phyloP scores from a whole-genome alignment of 2,888 invertebrate species.

The Ommatoiulus sabulosus region DNA sequence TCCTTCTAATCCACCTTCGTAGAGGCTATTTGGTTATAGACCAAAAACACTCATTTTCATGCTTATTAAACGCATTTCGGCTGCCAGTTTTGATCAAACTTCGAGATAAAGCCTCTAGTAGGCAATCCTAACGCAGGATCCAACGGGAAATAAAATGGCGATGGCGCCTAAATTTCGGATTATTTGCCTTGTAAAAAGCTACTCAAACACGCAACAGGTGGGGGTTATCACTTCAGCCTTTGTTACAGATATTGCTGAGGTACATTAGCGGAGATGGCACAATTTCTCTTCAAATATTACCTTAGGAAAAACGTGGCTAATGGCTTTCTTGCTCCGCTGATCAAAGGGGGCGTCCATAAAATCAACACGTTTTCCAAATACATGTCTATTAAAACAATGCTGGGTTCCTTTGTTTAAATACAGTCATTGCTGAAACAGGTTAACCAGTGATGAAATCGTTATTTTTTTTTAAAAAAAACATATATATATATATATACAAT shows the following conservation, averaged over 20 bases:
- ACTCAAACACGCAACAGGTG: conserved; percentile 4
- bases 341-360: not conserved
- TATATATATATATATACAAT: too few species aligned
- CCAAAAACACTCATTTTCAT: not conserved
- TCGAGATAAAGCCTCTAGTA: not conserved
- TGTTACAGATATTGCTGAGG: not conserved
- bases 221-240: not conserved
- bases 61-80: not conserved
- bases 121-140: too few species aligned
- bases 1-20: not conserved
- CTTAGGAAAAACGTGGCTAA: not conserved
- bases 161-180: not conserved
- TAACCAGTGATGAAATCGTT: too few species aligned
- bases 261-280: not conserved
- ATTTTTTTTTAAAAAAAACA: too few species aligned
- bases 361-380: not conserved
- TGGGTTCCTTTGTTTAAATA: too few species aligned
- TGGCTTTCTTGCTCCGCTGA: not conserved
- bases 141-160: too few species aligned
- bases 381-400: too few species aligned
- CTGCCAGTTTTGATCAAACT: not conserved
- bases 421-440: too few species aligned
- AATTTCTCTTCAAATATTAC: not conserved
- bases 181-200: conserved; percentile 1
- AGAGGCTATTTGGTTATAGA: not conserved